A percentile compares a stretch with the other conserved stretches of the same genome.
phyloP scores from a whole-genome alignment of 2,888 invertebrate species.

The Ryuthela nishihirai region DNA sequence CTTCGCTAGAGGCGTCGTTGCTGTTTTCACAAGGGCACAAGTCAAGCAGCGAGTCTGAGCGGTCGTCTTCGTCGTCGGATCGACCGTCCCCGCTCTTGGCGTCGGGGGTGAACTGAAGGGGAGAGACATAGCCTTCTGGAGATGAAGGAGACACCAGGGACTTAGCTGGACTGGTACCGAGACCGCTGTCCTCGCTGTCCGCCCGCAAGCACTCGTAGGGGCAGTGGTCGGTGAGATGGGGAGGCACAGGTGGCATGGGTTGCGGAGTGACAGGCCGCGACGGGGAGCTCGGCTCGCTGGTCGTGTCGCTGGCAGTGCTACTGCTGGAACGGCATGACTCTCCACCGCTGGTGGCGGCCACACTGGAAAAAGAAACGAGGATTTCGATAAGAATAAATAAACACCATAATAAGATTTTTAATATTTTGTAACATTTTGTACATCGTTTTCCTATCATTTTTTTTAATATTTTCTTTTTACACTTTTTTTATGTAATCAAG shows the following conservation, averaged over 20 bases:
- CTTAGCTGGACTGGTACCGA: constrained; percentile 32
- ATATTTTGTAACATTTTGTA: too few relatives aligned
- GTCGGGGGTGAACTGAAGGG: constrained; percentile 12
- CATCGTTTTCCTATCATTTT: too few relatives aligned
- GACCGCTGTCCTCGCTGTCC: constrained; percentile 34
- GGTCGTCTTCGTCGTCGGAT: constrained; percentile 8
- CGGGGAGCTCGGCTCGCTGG: constrained; percentile 30
- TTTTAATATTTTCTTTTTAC: too few relatives aligned
- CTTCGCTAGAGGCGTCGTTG: constrained; percentile 15
- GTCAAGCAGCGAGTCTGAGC: constrained; percentile 26
- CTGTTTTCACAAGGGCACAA: constrained; percentile 22
- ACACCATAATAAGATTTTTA: too few relatives aligned
- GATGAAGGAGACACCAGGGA: constrained; percentile 8
- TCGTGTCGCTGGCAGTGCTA: constrained; percentile 9
- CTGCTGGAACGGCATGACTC: constrained; percentile 20
- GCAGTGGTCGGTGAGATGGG: constrained; percentile 14
- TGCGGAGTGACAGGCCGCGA: constrained; percentile 32
- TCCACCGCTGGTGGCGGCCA: constrained; percentile 27
- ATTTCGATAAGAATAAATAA: too few relatives aligned
- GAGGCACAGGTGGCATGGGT: constrained; percentile 31
- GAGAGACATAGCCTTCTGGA: constrained; percentile 18
- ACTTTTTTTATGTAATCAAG: too few relatives aligned
- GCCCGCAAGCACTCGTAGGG: constrained; percentile 23
- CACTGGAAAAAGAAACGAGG: background rate
- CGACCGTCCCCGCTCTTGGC: background rate